phyloP scores from a whole-genome alignment of 2,888 invertebrate species.

The Drosophila formosana region DNA sequence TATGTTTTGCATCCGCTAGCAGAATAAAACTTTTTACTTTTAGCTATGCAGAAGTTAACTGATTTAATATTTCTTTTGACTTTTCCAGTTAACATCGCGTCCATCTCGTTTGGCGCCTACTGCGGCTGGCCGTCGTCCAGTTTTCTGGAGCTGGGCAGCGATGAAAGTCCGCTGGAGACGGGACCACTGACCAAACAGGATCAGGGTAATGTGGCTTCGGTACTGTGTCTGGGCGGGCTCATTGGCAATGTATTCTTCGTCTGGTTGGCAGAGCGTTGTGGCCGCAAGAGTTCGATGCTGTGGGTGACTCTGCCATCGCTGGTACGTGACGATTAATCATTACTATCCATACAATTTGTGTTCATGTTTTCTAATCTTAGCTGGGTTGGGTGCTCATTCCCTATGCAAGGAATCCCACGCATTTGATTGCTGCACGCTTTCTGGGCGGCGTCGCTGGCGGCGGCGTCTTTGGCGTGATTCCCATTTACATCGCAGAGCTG shows the following conservation, averaged over 20 bases:
- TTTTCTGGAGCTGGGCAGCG: conserved; percentile 78
- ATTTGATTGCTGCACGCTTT: conserved; percentile 74
- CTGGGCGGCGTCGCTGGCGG: conserved; percentile 81
- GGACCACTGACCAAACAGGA: conserved; percentile 79
- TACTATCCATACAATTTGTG: neutral
- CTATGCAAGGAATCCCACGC: conserved; percentile 70
- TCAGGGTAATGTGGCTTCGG: conserved; percentile 83
- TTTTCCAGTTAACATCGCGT: conserved; percentile 69
- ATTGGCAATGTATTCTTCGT: conserved; percentile 81
- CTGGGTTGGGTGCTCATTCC: conserved; percentile 80
- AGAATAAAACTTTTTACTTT: too few relatives aligned
- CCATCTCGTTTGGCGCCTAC: conserved; percentile 82
- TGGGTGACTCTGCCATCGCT: conserved; percentile 78
- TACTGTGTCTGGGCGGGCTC: conserved; percentile 81
- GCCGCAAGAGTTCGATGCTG: conserved; percentile 76
- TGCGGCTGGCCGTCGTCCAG: conserved; percentile 84
- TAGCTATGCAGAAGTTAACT: too few relatives aligned
- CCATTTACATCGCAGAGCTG: conserved; percentile 82
- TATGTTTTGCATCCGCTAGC: too few relatives aligned
- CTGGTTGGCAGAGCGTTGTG: conserved; percentile 82
- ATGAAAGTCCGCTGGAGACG: conserved; percentile 74
- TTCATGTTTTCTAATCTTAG: conserved; percentile 42
- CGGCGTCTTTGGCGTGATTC: conserved; percentile 77
- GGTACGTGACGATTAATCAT: conserved; percentile 52
- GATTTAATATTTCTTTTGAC: neutral